These are phyloP conservation scores for Therioaphis trifolii DNA, from an alignment of 2,888 invertebrate species.

Conservation along the genomic window DNA sequence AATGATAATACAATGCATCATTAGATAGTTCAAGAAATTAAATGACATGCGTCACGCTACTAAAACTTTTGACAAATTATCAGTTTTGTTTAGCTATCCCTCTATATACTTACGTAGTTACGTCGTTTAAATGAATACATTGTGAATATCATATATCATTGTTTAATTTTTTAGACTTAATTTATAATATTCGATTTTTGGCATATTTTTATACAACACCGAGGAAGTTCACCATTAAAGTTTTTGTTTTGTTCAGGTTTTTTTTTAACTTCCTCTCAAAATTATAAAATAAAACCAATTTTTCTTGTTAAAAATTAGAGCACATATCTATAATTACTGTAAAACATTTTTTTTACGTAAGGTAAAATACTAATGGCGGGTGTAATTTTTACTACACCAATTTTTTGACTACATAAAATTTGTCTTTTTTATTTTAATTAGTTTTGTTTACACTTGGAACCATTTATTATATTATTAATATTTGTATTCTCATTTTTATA, in stretches of 20 bases:
- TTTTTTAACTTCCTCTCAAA: not conserved
- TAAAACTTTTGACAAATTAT: conserved; percentile 3
- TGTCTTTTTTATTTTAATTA: too few species aligned
- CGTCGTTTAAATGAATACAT: not conserved
- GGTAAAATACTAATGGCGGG: too few species aligned
- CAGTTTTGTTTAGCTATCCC: not conserved
- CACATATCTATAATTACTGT: too few species aligned
- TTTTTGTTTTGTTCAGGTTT: not conserved
- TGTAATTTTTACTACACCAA: too few species aligned
- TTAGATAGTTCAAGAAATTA: too few species aligned
- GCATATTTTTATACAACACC: too few species aligned
- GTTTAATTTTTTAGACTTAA: not conserved
- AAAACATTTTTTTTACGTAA: too few species aligned
- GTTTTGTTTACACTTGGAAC: too few species aligned
- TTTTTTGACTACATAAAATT: too few species aligned
- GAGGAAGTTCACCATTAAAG: not conserved
- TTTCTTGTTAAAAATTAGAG: not conserved
- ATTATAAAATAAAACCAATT: not conserved
- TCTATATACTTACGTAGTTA: too few species aligned
- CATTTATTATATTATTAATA: too few species aligned
- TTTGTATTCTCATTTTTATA: too few species aligned
- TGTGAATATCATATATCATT: not conserved
- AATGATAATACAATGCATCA: not conserved
- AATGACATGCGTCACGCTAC: not conserved
- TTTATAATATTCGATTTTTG: not conserved